A percentile compares a stretch with the other conserved stretches of the same genome.
Evolutionary conservation across 2,888 invertebrate species (phyloP).

Genomic region (Apamea anceps): DNA sequence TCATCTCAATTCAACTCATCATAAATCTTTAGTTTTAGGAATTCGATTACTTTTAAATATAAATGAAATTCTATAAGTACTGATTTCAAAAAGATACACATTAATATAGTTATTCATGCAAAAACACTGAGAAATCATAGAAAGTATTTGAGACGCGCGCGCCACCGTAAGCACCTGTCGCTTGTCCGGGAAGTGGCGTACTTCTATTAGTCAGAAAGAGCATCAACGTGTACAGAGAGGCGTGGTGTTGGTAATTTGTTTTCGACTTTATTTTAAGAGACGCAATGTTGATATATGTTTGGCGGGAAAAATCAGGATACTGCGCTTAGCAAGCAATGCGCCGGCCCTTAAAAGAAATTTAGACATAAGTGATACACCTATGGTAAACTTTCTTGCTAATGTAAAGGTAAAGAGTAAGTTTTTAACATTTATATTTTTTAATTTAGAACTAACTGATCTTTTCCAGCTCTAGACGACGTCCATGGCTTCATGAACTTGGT

Average conservation of each 20-base stretch:
- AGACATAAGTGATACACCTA: conserved; percentile 11
- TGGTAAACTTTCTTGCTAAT: not conserved
- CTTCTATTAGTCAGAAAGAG: not conserved
- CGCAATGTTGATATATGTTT: conserved; percentile 14
- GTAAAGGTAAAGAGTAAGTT: conserved; percentile 17
- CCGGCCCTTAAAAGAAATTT: conserved; percentile 12
- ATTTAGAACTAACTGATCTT: conserved; percentile 45
- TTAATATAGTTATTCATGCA: not conserved
- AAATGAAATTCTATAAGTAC: not conserved
- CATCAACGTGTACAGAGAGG: not conserved
- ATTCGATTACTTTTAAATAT: not conserved
- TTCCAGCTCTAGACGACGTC: conserved; percentile 29
- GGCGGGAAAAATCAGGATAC: not conserved
- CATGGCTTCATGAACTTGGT: conserved; percentile 37
- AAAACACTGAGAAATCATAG: not conserved
- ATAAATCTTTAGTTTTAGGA: not conserved
- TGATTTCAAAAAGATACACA: not conserved
- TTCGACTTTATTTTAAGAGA: not conserved
- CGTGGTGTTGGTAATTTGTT: not conserved
- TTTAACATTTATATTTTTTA: conserved; percentile 19
- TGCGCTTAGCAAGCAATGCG: not conserved
- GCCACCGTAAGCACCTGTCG: not conserved
- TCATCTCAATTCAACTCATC: not conserved
- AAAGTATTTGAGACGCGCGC: not conserved
- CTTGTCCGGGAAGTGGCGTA: not conserved